Conservation (phyloP, 1,140 invertebrate species). For the Microplitis mediator region DNA sequence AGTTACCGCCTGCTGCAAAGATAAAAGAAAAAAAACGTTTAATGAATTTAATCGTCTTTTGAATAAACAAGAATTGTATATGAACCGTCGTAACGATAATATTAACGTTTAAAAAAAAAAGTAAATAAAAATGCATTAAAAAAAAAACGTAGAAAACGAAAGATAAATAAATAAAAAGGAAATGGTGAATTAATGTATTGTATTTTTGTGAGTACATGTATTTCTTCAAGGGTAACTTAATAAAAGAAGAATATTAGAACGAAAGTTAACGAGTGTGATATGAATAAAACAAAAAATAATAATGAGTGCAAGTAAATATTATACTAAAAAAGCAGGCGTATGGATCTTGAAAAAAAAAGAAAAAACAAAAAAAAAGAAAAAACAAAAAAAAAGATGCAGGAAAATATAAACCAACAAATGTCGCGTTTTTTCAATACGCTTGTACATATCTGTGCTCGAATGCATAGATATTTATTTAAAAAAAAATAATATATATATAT, state of each 20-base stretch:
- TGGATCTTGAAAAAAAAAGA: constrained; percentile 27
- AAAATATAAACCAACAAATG: constrained; percentile 26
- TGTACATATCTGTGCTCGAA: constrained; percentile 35
- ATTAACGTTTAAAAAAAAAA: background rate
- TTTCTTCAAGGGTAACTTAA: background rate
- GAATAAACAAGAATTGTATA: background rate
- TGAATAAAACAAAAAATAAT: background rate
- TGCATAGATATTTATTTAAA: background rate
- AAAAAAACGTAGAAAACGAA: background rate
- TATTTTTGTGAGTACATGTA: constrained; percentile 28
- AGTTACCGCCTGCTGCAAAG: background rate
- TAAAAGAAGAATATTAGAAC: background rate
- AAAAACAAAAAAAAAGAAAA: constrained; percentile 34
- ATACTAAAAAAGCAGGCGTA: constrained; percentile 32
- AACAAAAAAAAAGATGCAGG: constrained; percentile 26
- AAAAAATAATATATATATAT: background rate
- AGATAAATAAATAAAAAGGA: background rate
- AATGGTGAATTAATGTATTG: constrained; percentile 25
- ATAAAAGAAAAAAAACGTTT: background rate
- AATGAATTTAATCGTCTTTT: background rate
- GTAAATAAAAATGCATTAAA: background rate
- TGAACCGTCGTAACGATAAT: background rate
- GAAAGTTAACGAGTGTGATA: background rate
- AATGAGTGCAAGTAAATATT: constrained; percentile 28
- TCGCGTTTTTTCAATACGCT: constrained; percentile 48